phyloP scores from a whole-genome alignment of 2,797 vertebrate species.

The Vespertilio murinus region DNA sequence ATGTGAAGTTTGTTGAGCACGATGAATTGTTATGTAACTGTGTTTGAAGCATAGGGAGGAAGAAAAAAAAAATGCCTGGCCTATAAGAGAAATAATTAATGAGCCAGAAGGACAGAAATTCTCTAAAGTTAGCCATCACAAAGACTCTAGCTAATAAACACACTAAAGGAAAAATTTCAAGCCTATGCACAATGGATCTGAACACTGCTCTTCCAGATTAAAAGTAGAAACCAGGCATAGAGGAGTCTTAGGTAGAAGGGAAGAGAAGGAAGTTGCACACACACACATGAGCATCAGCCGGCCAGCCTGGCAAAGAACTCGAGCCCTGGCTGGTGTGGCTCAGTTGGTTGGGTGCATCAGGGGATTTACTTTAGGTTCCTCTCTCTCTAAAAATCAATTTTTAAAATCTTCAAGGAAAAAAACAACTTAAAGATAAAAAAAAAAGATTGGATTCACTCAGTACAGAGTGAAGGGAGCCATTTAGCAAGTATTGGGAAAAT shows the following conservation, averaged over 20 bases:
- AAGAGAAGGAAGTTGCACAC: slow-evolving; percentile 31
- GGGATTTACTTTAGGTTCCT: background rate
- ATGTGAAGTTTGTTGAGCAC: slow-evolving; percentile 74
- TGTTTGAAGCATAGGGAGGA: slow-evolving; percentile 67
- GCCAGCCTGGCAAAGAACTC: background rate
- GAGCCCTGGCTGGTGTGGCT: background rate
- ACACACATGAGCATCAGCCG: background rate
- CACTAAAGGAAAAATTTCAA: slow-evolving; percentile 60
- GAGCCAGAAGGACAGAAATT: slow-evolving; percentile 69
- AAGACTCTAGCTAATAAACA: slow-evolving; percentile 69
- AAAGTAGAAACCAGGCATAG: slow-evolving; percentile 66
- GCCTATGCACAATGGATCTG: slow-evolving; percentile 65
- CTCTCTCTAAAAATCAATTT: background rate
- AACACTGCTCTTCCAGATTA: slow-evolving; percentile 50
- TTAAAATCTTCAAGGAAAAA: background rate
- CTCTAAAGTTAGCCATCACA: slow-evolving; percentile 68
- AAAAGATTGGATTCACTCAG: background rate
- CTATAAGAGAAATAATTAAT: slow-evolving; percentile 76
- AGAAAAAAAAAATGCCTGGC: slow-evolving; percentile 54
- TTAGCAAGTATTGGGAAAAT: background rate
- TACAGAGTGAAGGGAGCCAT: background rate
- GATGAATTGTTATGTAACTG: slow-evolving; percentile 62
- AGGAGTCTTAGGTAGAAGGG: slow-evolving; percentile 54
- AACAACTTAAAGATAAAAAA: background rate
- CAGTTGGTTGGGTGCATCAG: background rate